Evolutionary conservation across 2,113 vertebrate genomes (phyloP).

Genomic region (Muntiacus muntjak): DNA sequence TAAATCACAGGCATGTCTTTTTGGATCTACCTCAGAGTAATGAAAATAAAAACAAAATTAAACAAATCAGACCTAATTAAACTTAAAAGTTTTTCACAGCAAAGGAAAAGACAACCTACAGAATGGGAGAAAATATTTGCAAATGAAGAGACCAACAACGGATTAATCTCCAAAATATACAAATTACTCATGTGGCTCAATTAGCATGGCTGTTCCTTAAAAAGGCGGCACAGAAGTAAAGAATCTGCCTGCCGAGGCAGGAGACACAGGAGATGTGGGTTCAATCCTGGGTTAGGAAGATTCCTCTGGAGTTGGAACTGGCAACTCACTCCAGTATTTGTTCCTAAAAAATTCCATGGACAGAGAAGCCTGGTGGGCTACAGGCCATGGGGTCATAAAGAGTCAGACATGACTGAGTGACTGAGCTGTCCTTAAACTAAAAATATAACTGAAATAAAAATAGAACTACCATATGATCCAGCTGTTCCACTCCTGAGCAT

Average conservation of each 20-base stretch:
- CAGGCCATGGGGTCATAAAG: not conserved
- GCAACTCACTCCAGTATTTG: not conserved
- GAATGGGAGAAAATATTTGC: not conserved
- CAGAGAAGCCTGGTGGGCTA: not conserved
- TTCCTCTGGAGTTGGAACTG: not conserved
- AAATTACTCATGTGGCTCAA: not conserved
- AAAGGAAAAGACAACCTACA: not conserved
- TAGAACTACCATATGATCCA: not conserved
- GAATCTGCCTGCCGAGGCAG: not conserved
- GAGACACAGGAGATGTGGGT: not conserved
- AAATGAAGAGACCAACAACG: not conserved
- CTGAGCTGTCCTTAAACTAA: not conserved
- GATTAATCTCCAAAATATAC: not conserved
- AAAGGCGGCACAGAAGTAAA: not conserved
- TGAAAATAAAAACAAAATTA: not conserved
- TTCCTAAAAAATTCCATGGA: not conserved
- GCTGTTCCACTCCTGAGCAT: not conserved
- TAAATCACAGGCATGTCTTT: not conserved
- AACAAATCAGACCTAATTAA: not conserved
- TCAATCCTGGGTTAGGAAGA: not conserved
- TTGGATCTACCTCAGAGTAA: not conserved
- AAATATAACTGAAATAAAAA: not conserved
- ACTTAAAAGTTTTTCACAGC: not conserved
- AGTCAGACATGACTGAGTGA: not conserved
- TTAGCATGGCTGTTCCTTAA: not conserved